phyloP scores from a whole-genome alignment of 2,888 invertebrate genomes.

The Apotomis betuletana region DNA sequence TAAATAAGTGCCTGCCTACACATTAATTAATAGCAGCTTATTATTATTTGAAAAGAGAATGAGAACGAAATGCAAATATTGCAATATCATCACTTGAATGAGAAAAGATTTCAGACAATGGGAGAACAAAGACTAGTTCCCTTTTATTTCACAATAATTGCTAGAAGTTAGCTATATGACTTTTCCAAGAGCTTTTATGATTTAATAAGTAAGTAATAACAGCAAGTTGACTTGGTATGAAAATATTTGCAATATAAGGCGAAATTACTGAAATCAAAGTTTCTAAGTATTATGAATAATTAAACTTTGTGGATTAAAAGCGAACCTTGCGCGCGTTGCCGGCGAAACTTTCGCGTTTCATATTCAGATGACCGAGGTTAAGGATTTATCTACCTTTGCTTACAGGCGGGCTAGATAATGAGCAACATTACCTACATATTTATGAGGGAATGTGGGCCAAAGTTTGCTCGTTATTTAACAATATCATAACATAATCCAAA shows the following conservation, averaged over 20 bases:
- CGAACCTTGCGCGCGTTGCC: slow-evolving; percentile 6
- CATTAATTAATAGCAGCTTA: too few species aligned
- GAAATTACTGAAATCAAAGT: slow-evolving; percentile 21
- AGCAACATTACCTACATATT: not conserved
- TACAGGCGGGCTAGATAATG: not conserved
- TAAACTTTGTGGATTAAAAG: slow-evolving; percentile 36
- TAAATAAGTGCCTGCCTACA: too few species aligned
- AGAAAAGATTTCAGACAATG: too few species aligned
- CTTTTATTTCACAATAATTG: too few species aligned
- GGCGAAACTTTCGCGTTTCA: slow-evolving; percentile 19
- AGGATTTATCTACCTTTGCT: not conserved
- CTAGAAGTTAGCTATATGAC: too few species aligned
- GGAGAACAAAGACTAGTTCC: too few species aligned
- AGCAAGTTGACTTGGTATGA: not conserved
- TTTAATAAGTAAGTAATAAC: not conserved
- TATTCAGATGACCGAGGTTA: slow-evolving; percentile 15
- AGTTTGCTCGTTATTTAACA: not conserved
- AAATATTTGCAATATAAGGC: slow-evolving; percentile 16
- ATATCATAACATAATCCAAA: not conserved
- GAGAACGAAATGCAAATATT: too few species aligned
- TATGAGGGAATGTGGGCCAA: not conserved
- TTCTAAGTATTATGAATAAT: slow-evolving; percentile 36
- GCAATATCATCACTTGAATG: too few species aligned
- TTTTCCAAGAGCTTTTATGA: too few species aligned
- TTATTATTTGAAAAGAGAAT: too few species aligned